Evolutionary conservation across 2,113 vertebrate species (phyloP).

Genomic region (Chinchilla lanigera): DNA sequence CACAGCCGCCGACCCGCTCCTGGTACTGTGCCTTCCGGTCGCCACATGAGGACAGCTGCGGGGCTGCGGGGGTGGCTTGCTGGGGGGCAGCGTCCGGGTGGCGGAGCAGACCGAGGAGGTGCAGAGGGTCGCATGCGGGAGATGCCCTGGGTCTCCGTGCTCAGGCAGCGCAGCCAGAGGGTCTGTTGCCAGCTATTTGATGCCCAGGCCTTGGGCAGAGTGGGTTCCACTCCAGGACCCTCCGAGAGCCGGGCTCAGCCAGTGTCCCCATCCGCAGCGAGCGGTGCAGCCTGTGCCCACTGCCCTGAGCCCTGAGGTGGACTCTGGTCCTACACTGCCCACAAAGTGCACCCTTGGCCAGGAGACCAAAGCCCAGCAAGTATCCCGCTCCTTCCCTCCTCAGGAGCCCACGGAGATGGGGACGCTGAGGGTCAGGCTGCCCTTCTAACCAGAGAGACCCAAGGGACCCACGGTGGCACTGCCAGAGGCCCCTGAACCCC

Average conservation of each 20-base stretch:
- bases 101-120: not conserved
- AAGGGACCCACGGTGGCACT: not conserved
- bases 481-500: not conserved
- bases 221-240: not conserved
- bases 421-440: not conserved
- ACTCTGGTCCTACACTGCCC: not conserved
- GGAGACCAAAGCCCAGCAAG: conserved; percentile 32
- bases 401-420: not conserved
- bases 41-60: not conserved
- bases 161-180: not conserved
- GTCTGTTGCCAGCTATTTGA: not conserved
- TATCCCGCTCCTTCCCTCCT: not conserved
- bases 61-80: not conserved
- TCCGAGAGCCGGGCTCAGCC: not conserved
- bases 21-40: conserved; percentile 88
- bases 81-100: not conserved
- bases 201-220: not conserved
- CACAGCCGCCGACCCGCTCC: conserved; percentile 88
- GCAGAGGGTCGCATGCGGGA: not conserved
- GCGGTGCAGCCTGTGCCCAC: not conserved
- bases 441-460: not conserved
- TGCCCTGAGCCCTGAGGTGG: not conserved
- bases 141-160: not conserved
- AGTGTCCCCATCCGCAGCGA: not conserved
- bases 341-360: not conserved